Base-by-base conservation (phyloP, 2,113 vertebrate genomes). In the Nycticryphes semicollaris region DNA sequence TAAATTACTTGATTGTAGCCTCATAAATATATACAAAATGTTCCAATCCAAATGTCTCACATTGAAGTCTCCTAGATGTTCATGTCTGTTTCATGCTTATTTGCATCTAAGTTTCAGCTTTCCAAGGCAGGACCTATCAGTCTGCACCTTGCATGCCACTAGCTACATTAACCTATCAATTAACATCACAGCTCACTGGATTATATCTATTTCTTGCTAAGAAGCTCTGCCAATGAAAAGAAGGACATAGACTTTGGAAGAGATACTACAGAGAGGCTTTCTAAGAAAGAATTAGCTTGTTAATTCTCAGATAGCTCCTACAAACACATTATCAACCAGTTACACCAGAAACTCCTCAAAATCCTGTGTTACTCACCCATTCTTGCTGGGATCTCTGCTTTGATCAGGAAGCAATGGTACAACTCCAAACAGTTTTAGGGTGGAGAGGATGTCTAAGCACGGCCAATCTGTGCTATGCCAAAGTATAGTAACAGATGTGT, bases 351-450 rank as follows among this genome's bases (percentile, higher is more conserved):
- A 22, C 1, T 16, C 25, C 23, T 50, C 30, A 59, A 47, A 93
- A 84, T 48, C 12, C 18, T 28, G 1, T 14, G 27, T 54, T 39
- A 97, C 98, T 97, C 87, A 98, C 98, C 97, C 82, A n/a, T 82
- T 96, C 80, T 57, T 96, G 72, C 22, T 67, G 64, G 53, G 33
- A 73, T 33, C 6, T 73, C 86, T 93, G 79, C 51, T 82, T 75
- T 93, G 96, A 50, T 94, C 89, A 91, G 97, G 96, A 51, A 98
- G 89, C 35, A 99, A 82, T 14, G 98, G 98, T 7, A 43, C 97
- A 93, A 99, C 97, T 48, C 98, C 98, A 43, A 98, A 98, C 23
- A 99, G 84, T 51, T 98, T 98, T 62, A 99, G 63, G 63, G 95
- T 98, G 69, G 97, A 97, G 80, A 99, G 83, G 1, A 94, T 50